These are phyloP conservation scores for Nematopogon swammerdamellus DNA, from an alignment of 2,888 invertebrate species.

Conservation along the genomic window DNA sequence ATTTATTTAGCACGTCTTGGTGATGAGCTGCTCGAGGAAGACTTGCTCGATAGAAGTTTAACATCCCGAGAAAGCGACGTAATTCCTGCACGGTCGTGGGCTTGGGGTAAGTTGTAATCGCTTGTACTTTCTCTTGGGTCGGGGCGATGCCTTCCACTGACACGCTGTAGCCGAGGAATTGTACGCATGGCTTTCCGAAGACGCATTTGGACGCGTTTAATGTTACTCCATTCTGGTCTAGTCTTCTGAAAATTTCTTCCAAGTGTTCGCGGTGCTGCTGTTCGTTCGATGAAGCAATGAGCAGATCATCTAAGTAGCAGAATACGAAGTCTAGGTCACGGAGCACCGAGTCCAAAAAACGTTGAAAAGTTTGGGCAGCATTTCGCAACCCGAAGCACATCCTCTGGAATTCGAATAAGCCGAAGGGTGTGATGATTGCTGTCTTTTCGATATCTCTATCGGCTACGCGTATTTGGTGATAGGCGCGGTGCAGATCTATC, in stretches of 20 bases:
- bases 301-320: conserved; percentile 19
- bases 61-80: conserved; percentile 11
- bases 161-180: conserved; percentile 41
- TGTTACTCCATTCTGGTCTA: conserved; percentile 10
- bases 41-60: conserved; percentile 8
- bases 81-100: conserved; percentile 10
- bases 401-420: conserved; percentile 18
- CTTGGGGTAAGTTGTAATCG: conserved; percentile 7
- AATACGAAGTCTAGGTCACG: conserved; percentile 14
- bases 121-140: conserved; percentile 7
- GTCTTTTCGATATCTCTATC: conserved; percentile 23
- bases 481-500: conserved; percentile 21
- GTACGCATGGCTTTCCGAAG: conserved; percentile 1
- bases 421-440: conserved; percentile 21
- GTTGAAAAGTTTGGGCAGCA: conserved; percentile 21
- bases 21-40: conserved; percentile 3
- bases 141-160: conserved; percentile 60
- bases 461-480: conserved; percentile 22
- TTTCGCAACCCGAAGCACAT: conserved; percentile 23
- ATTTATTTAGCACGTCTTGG: conserved; percentile 6
- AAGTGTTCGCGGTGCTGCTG: conserved; percentile 11
- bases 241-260: conserved; percentile 6
- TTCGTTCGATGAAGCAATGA: conserved; percentile 13
- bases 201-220: too few relatives aligned
- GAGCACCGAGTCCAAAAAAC: conserved; percentile 16